Evolutionary conservation across 2,797 vertebrate genomes (phyloP), one percentile per base, ranked within the genome.

Genomic region (Gymnothorax reevesii): DNA sequence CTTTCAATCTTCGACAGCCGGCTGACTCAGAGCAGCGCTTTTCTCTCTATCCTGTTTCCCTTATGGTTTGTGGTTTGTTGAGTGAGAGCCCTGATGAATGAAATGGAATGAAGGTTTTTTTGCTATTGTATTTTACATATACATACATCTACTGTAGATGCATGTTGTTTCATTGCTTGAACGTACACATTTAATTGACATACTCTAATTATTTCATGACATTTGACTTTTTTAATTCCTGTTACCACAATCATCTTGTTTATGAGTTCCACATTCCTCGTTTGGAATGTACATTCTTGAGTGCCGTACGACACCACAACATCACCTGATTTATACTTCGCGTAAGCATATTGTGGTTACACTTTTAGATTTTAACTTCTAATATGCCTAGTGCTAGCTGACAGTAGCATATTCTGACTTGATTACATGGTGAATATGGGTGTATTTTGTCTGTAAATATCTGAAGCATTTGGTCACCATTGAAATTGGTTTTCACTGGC

Each of bases 11-110:
- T 57, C 22, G 64, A 55, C 62, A 22, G 15, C 25, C 84, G 54
- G 64, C 69, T 62, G 57, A 87, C 88, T 10, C 27, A 89, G 71
- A 0, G 71, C 91, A 92, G 89, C 89, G 87, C 71, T 90, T 91
- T 84, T 69, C 83, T 90, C 87, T 88, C 89, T 92, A 90, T 90
- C 7, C 75, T 87, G 86, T 85, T 12, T 42, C 94, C 9, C n/a
- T 62, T 62, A 3, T 73, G 33, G 33, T 71, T 71, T 71, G n/a
- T 71, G n/a, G 33, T 75, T 52, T 90, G 5, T 93, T 91, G 88
- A 87, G 93, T 91, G 91, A 91, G 90, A 88, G 90, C 89, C 91
- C 87, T 87, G 95, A 95, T 94, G 93, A 94, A 94, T 95, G 96
- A 95, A 93, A 94, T 92, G 90, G 92, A 94, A 89, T 90, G 90